Evolutionary conservation across 2,888 invertebrate species (phyloP).

Genomic region (Hemithea aestivaria): DNA sequence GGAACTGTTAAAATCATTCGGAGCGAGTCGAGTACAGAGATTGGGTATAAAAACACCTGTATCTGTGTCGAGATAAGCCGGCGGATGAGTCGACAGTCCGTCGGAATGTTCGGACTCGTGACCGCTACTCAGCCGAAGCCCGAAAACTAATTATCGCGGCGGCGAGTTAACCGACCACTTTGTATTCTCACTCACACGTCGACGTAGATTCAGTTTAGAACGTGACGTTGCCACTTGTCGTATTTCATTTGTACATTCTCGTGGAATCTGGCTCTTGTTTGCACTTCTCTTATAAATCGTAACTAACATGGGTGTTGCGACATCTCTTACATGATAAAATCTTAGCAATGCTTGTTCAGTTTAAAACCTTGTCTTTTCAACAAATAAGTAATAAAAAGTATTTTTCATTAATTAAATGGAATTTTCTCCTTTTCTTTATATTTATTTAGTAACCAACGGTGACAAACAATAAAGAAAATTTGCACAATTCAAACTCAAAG

Average conservation of each 20-base stretch:
- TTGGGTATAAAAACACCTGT: slow-evolving; percentile 57
- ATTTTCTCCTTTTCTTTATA: too few species aligned
- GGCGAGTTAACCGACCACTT: slow-evolving; percentile 37
- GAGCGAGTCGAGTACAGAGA: slow-evolving; percentile 40
- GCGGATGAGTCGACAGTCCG: slow-evolving; percentile 59
- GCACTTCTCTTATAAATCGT: slow-evolving; percentile 6
- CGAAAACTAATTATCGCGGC: slow-evolving; percentile 63
- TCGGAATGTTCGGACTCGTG: slow-evolving; percentile 62
- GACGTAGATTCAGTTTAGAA: slow-evolving; percentile 17
- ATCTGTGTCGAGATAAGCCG: slow-evolving; percentile 47
- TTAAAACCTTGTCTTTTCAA: too few species aligned
- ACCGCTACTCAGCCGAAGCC: slow-evolving; percentile 54
- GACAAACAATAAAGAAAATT: too few species aligned
- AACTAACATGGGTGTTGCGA: background rate
- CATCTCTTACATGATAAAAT: background rate
- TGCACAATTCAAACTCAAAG: too few species aligned
- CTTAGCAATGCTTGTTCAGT: background rate
- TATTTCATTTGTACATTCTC: slow-evolving; percentile 21
- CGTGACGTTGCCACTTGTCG: slow-evolving; percentile 19
- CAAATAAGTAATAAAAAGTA: too few species aligned
- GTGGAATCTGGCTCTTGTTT: background rate
- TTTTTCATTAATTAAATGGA: too few species aligned
- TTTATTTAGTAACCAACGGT: too few species aligned
- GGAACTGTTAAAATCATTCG: slow-evolving; percentile 13
- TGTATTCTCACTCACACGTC: slow-evolving; percentile 18